Conservation (phyloP, 2,113 vertebrate species). For the Odocoileus hemionus region DNA sequence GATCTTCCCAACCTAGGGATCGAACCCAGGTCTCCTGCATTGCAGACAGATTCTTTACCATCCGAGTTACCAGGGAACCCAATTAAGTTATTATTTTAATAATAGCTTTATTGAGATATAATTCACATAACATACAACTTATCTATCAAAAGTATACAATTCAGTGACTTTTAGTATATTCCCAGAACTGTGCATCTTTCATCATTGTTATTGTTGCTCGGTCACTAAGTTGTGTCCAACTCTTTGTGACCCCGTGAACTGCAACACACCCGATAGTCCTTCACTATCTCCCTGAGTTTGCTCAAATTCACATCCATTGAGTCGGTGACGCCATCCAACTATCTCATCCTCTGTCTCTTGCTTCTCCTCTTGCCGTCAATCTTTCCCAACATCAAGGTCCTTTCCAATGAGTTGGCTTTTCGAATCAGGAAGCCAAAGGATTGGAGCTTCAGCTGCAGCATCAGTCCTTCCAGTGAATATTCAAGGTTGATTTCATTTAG, state of each 20-base stretch:
- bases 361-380: neutral
- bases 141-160: neutral
- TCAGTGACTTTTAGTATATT: neutral
- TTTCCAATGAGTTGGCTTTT: neutral
- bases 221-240: neutral
- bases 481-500: neutral
- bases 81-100: neutral
- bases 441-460: neutral
- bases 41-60: neutral
- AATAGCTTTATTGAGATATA: neutral
- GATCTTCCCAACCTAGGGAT: neutral
- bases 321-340: neutral
- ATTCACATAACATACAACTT: neutral
- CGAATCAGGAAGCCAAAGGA: neutral
- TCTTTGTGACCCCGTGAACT: neutral
- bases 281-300: neutral
- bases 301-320: neutral
- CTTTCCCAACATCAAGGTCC: neutral
- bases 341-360: neutral
- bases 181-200: neutral
- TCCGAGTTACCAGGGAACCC: neutral
- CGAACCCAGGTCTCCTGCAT: neutral
- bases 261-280: neutral
- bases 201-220: neutral
- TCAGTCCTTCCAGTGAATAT: neutral